phyloP scores from a whole-genome alignment of 2,888 invertebrate species.

The Drosophila neutralis region DNA sequence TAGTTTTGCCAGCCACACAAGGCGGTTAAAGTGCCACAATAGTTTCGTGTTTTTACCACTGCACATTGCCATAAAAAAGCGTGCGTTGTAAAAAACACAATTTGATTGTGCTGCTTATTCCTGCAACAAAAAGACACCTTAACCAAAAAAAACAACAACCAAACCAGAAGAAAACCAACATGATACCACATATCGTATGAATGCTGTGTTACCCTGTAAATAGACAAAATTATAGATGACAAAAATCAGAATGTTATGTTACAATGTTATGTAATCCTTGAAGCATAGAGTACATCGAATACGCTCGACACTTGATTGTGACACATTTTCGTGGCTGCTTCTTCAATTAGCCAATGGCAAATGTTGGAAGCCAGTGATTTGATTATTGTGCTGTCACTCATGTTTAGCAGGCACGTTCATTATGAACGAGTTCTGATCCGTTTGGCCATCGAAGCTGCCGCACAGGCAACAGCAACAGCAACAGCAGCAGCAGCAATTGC shows the following conservation, averaged over 20 bases:
- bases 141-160: not conserved
- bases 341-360: conserved; percentile 52
- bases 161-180: not conserved
- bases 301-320: not conserved
- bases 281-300: not conserved
- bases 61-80: conserved; percentile 21
- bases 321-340: conserved; percentile 17
- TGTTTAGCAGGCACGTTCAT: conserved; percentile 62
- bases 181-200: conserved; percentile 17
- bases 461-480: not conserved
- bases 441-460: conserved; percentile 51
- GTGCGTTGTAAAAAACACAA: conserved; percentile 32
- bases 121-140: conserved; percentile 11
- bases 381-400: conserved; percentile 59
- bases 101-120: conserved; percentile 45
- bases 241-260: not conserved
- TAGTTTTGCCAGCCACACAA: conserved; percentile 17
- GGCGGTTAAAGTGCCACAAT: conserved; percentile 35
- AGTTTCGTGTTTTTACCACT: conserved; percentile 50
- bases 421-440: conserved; percentile 71
- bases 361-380: conserved; percentile 31
- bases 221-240: not conserved
- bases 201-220: conserved; percentile 20
- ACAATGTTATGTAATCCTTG: not conserved
- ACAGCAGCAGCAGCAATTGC: conserved; percentile 35